These are phyloP conservation scores for Eupithecia exiguata DNA, from an alignment of 2,888 invertebrate species.

Conservation along the genomic window DNA sequence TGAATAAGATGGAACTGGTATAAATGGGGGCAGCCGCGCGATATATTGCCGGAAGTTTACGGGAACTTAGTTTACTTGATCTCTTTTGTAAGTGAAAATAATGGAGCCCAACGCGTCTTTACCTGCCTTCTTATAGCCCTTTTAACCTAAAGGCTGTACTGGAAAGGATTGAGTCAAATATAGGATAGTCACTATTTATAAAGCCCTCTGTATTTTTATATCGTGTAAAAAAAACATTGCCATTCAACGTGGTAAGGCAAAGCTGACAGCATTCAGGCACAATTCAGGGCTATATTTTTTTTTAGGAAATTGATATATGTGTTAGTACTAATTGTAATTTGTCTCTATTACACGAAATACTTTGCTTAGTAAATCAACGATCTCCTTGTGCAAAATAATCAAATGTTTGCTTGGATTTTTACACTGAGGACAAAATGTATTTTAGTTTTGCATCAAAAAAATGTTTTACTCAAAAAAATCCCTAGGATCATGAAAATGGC, in stretches of 20 bases:
- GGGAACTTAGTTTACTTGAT: conserved; percentile 46
- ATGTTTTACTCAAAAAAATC: not conserved
- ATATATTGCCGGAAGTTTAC: conserved; percentile 45
- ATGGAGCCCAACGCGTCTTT: conserved; percentile 40
- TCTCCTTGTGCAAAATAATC: no score
- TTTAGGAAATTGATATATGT: no score
- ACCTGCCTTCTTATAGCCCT: conserved; percentile 31
- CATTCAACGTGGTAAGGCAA: no score
- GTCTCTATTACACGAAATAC: no score
- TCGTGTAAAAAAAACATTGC: no score
- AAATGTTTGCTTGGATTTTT: no score
- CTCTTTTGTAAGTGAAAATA: conserved; percentile 47
- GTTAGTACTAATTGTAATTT: no score
- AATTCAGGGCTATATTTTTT: no score
- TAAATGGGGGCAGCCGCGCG: conserved; percentile 45
- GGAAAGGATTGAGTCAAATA: conserved; percentile 12
- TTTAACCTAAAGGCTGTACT: conserved; percentile 4
- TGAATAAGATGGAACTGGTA: conserved; percentile 49
- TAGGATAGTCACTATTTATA: not conserved
- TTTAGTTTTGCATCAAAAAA: not conserved
- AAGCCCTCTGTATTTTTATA: not conserved
- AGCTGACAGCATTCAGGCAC: no score
- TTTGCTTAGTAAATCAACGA: no score
- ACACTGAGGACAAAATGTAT: not conserved
- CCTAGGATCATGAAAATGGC: conserved; percentile 3